Evolutionary conservation across 2,113 vertebrate genomes (phyloP).

Genomic region (Carassius auratus): DNA sequence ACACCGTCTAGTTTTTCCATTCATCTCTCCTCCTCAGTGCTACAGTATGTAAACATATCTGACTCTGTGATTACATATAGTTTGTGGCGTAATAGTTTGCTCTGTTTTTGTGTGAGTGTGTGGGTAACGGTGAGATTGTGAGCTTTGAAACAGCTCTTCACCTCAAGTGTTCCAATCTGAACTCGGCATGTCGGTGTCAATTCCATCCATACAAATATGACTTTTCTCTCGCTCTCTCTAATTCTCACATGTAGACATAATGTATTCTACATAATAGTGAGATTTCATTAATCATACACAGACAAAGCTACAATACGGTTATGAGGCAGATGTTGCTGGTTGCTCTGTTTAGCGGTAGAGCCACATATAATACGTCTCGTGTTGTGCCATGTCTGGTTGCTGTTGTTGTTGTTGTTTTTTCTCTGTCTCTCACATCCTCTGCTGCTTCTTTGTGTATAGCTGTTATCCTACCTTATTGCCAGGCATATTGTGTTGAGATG

Average conservation of each 20-base stretch:
- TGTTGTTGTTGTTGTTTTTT: neutral
- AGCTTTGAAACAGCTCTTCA: conserved; percentile 49
- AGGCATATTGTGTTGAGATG: conserved; percentile 33
- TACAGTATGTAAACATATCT: neutral
- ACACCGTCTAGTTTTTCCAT: neutral
- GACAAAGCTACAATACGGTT: neutral
- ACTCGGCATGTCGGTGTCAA: conserved; percentile 38
- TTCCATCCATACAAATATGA: conserved; percentile 18
- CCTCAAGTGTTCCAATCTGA: conserved; percentile 48
- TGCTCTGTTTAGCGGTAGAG: neutral
- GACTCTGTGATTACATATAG: neutral
- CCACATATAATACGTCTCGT: neutral
- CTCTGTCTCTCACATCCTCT: neutral
- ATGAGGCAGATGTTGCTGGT: conserved; percentile 8
- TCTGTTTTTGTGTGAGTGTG: neutral
- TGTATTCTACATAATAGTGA: neutral
- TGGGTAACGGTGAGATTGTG: conserved; percentile 26
- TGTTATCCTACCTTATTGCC: conserved; percentile 7
- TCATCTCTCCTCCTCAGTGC: neutral
- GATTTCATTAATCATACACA: conserved; percentile 1
- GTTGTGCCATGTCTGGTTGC: neutral
- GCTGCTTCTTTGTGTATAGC: neutral
- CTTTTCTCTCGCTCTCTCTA: conserved; percentile 14
- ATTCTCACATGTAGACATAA: neutral
- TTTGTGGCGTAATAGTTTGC: neutral